These are phyloP conservation scores for Remorina albescens DNA, from an alignment of 2,797 vertebrate genomes.

Conservation along the genomic window DNA sequence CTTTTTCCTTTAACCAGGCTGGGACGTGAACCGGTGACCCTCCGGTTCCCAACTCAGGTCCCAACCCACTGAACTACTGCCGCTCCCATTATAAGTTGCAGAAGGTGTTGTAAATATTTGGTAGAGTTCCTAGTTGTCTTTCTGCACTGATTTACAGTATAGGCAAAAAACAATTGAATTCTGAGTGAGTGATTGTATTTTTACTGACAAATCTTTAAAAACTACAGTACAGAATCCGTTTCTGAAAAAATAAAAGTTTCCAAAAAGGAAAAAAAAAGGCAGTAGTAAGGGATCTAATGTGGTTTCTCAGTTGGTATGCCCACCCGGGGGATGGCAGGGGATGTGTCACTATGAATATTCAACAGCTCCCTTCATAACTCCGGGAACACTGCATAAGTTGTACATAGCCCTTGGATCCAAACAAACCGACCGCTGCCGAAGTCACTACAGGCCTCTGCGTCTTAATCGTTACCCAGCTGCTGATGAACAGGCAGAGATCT, in stretches of 20 bases:
- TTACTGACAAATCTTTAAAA: conserved; percentile 34
- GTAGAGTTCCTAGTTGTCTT: conserved; percentile 3
- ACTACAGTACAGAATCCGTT: conserved; percentile 46
- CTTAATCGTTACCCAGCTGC: conserved; percentile 55
- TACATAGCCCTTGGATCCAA: conserved; percentile 63
- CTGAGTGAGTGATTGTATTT: conserved; percentile 20
- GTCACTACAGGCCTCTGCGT: conserved; percentile 61
- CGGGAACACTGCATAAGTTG: conserved; percentile 64
- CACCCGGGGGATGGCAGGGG: conserved; percentile 57
- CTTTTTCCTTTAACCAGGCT: too few relatives aligned
- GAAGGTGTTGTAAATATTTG: conserved; percentile 29
- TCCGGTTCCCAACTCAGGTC: too few relatives aligned
- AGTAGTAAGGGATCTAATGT: conserved; percentile 64
- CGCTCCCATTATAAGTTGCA: conserved; percentile 43
- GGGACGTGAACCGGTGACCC: too few relatives aligned
- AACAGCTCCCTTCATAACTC: conserved; percentile 60
- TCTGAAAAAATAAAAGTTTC: conserved; percentile 38
- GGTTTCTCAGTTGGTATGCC: conserved; percentile 58
- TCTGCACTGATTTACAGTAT: conserved; percentile 17
- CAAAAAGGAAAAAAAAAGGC: conserved; percentile 25
- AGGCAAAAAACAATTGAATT: conserved; percentile 1
- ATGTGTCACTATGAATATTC: conserved; percentile 75
- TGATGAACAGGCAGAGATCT: conserved; percentile 57
- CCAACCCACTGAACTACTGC: too few relatives aligned
- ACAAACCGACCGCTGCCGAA: conserved; percentile 66